Base-by-base conservation (phyloP, 2,888 invertebrate species). In the Athripsodes cinereus region DNA sequence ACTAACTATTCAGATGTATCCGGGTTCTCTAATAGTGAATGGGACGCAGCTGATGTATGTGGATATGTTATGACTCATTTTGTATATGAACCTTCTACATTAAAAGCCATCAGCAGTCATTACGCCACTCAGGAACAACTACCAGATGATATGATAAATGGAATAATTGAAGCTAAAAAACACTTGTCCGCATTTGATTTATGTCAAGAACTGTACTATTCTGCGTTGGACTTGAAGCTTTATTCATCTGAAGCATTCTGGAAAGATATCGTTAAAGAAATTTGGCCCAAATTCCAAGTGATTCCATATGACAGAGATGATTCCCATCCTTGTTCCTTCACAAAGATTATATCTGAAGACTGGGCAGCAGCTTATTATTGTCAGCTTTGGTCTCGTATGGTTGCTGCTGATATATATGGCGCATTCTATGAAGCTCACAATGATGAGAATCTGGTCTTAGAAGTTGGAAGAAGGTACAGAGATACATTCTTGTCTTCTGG, bases 401-500 rank as follows among this genome's bases (percentile, higher is more conserved):
- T 96, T 52, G 96, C 96, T 0, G 93, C 96, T 0, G 96, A 97
- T 72, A 83, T 90, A 31, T 93, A 87, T 70, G 87, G 88, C 69
- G 90, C 92, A 52, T 96, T 97, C 71, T 80, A 86, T 61, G 90
- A 91, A 70, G 83, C 76, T 0, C 75, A 78, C 64, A 71, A 74
- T 49, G 74, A 78, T 1, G 78, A 82, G 11, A 72, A 78, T 54
- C 76, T 79, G 64, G 69, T 81, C 62, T 64, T 78, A 65, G 82
- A 79, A 49, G 81, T 86, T 3, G 88, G 87, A 0, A 81, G 80
- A 66, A 78, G 89, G 60, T 95, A 89, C 69, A 82, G 89, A 64
- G 87, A 91, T 58, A 93, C 92, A 1, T 92, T 90, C 74, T 79
- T 97, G 62, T 81, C 90, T 0, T 78, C 85, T 2, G 95, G 94